A percentile compares a stretch with the other conserved stretches of the same genome.
phyloP scores from a whole-genome alignment of 2,113 vertebrate genomes.

The Podilymbus podiceps region DNA sequence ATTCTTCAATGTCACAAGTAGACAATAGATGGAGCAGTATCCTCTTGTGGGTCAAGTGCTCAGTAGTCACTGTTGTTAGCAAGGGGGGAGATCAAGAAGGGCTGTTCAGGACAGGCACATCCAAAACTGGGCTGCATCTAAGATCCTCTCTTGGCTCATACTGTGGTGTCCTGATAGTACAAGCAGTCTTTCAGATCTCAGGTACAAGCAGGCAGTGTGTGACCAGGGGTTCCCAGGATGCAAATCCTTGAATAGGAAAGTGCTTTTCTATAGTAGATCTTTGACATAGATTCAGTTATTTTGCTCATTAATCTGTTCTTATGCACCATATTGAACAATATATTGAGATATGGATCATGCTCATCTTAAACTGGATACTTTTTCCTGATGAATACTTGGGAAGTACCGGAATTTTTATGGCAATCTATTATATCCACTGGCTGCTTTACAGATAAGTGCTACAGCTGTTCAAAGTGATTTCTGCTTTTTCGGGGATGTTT shows the following conservation, averaged over 20 bases:
- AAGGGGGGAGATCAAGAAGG: neutral
- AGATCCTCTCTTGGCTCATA: neutral
- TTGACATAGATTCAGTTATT: neutral
- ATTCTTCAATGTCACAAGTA: neutral
- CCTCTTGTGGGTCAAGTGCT: neutral
- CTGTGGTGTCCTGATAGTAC: neutral
- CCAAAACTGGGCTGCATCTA: neutral
- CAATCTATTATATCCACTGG: neutral
- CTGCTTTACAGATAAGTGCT: neutral
- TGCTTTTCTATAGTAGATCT: neutral
- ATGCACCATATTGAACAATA: neutral
- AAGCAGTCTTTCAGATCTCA: neutral
- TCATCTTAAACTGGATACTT: neutral
- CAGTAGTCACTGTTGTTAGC: neutral
- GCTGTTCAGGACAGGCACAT: neutral
- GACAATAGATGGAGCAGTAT: constrained; percentile 40
- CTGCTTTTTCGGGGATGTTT: neutral
- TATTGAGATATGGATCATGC: neutral
- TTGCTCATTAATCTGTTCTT: neutral
- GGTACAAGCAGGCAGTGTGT: neutral
- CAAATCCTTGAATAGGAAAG: neutral
- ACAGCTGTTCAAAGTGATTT: neutral
- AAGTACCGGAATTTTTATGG: neutral
- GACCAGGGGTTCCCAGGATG: neutral
- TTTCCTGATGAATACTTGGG: neutral